Base-by-base conservation (phyloP, 2,888 invertebrate genomes). In the Agrochola circellaris region DNA sequence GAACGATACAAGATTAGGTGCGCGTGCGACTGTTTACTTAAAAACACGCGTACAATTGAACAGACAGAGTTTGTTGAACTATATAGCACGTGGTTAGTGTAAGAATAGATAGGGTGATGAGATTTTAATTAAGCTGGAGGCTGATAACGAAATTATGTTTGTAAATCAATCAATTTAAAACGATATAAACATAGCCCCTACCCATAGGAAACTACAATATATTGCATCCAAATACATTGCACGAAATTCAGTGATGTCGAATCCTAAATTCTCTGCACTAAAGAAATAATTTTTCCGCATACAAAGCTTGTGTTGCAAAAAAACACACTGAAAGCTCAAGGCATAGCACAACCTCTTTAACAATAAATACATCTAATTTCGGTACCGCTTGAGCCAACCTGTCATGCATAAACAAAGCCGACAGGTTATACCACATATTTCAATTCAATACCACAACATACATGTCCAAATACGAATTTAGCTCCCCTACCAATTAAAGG, bases 1-100 rank as follows among this genome's bases (percentile, higher is more conserved):
- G 89, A 89, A 77, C 81, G 82, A 88, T 87, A 85, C 89, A 89
- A 90, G 90, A 90, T 87, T 82, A 88, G 82, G 74, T 79, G 84
- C 85, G 88, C 78, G 79, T 79, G 82, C 79, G 71, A 62, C 77
- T 86, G 87, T 88, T 87, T 88, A 88, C 84, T 74, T 86, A 82
- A 84, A 65, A 80, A 69, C 80, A 74, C 66, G 64, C 83, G 71
- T 66, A 83, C 79, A 83, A 84, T 86, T 79, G 86, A 62, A 86
- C 64, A 60, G 58, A 23, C 51, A 30, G 73, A 72, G 84, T 84
- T 84, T 84, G 69, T 86, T 84, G 86, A 84, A 84, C 84, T 70
- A 61, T 20, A 58, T 15, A 66, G 26, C 86, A 78, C 74, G 72
- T 86, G 83, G 82, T 73, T 23, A 15, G 8, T 9, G 42, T 34